Evolutionary conservation across 1,140 invertebrate species (phyloP), one percentile per base, ranked within the genome.

Genomic region (Batillaria attramentaria): DNA sequence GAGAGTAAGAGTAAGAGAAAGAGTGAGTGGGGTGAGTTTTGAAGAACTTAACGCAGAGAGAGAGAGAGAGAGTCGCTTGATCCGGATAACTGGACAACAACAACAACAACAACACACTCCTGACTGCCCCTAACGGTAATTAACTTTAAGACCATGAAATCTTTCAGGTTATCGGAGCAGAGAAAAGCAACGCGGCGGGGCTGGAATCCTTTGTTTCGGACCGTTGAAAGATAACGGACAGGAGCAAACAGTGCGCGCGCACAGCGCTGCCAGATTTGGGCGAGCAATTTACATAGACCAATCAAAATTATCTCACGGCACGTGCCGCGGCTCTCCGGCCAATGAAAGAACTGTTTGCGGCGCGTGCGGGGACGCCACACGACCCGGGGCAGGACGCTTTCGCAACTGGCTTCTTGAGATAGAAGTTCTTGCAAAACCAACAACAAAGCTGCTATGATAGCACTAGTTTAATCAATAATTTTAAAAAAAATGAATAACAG

Each of bases 301-400:
- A 73, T 73, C 72, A 73, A 73, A 73, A 73, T 60, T 33, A 37
- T 57, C 46, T 4, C 3, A n/a, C 33, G 72, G 46, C 72, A 73
- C 72, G 72, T 57, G 72, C 46, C 72, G 46, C n/a, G 20, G 39
- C 6, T 20, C 18, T 54, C 33, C 35, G 50, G 72, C 72, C 72
- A 73, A 73, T 73, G 46, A 73, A 50, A 37, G 33, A 24, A 57
- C 50, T 35, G 4, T 3, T 8, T 50, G 2, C 6, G 4, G 68
- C 33, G 68, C 68, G 68, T 70, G 68, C 68, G 37, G 0, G 39
- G n/a, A 28, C n/a, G n/a, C 57, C 33, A 28, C 33, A 62, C 57
- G 3, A 0, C n/a, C n/a, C n/a, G 57, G 6, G 24, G 57, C 3
- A 31, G 3, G 57, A 31, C 10, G 57, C 57, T 62, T 62, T 62